Base-by-base conservation (phyloP, 2,797 vertebrate genomes). In the Microchirus variegatus region DNA sequence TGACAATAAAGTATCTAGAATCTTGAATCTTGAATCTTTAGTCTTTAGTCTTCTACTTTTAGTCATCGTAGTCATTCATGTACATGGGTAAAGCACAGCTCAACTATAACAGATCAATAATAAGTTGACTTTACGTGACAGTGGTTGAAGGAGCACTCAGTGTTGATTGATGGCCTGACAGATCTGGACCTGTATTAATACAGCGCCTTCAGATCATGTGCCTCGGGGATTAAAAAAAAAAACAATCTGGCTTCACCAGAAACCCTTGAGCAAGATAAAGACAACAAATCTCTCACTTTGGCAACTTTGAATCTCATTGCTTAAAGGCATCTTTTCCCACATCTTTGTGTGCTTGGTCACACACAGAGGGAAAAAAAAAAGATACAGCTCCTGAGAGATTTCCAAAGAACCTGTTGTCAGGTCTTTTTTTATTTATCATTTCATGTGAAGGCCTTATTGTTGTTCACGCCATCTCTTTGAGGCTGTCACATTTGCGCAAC, bases 241-340 rank as follows among this genome's bases (percentile, higher is more conserved):
- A 61, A 19, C 62, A 80, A 81, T 83, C 42, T 74, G 59, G 45
- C 60, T 69, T 60, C 74, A 67, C 35, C 37, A 44, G 41, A 67
- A 81, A 61, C 52, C 77, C 81, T 62, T 65, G 53, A 78, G 67
- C 63, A 51, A 75, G 56, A 69, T 67, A 74, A 77, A 78, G 74
- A 78, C 53, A 78, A 83, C 67, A 83, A 80, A 79, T 77, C 67
- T 70, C 70, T 85, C 70, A 72, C 74, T 77, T 66, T 67, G 59
- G 77, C 52, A 86, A 75, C 87, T 88, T 87, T 82, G 74, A 85
- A 75, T 70, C 65, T 78, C 62, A 35, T 57, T 68, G 68, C 66
- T 75, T 64, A 72, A 80, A 84, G 73, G 66, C 35, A 59, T 78
- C 51, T 70, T 60, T 71, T 78, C 5, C 22, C 3, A 3, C 3